Evolutionary conservation across 92 coral and sea anemone genomes (phyloP).

Genomic region (Porites evermanni): DNA sequence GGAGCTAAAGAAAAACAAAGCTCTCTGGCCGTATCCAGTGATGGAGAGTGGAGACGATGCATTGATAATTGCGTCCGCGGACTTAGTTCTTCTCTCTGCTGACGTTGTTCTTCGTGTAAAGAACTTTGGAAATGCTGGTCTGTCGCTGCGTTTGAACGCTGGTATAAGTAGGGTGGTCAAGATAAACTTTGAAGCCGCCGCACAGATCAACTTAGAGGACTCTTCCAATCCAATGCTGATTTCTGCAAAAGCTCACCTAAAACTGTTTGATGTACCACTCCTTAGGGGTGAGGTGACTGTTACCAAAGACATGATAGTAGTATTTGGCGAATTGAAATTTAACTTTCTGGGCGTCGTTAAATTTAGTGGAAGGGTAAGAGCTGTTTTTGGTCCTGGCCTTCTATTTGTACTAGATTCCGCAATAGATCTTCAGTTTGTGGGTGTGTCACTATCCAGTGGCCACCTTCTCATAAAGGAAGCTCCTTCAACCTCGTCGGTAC

Average conservation of each 20-base stretch:
- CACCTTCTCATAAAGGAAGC: constrained; percentile 45
- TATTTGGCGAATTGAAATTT: constrained; percentile 50
- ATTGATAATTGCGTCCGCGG: constrained; percentile 53
- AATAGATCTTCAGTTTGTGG: constrained; percentile 43
- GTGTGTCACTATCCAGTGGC: constrained; percentile 30
- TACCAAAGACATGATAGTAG: constrained; percentile 35
- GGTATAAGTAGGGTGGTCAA: constrained; percentile 50
- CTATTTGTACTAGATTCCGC: constrained; percentile 47
- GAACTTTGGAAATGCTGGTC: constrained; percentile 60
- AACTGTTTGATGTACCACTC: constrained; percentile 10
- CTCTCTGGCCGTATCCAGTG: constrained; percentile 57
- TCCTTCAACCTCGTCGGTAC: constrained; percentile 25
- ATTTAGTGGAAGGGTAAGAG: constrained; percentile 44
- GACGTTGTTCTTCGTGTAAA: constrained; percentile 42
- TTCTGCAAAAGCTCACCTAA: constrained; percentile 31
- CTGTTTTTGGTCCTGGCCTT: constrained; percentile 31
- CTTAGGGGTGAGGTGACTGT: constrained; percentile 52
- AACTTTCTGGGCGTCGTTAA: constrained; percentile 41
- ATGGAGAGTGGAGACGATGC: constrained; percentile 56
- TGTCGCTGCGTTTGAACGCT: constrained; percentile 35
- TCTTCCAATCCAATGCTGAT: constrained; percentile 50
- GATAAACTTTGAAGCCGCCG: constrained; percentile 40
- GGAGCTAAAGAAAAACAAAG: constrained; percentile 57
- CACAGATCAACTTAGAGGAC: constrained; percentile 47
- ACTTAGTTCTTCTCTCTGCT: constrained; percentile 31